These are phyloP conservation scores for Cyprinodon variegatus DNA, from an alignment of 2,113 vertebrate species.

Conservation along the genomic window DNA sequence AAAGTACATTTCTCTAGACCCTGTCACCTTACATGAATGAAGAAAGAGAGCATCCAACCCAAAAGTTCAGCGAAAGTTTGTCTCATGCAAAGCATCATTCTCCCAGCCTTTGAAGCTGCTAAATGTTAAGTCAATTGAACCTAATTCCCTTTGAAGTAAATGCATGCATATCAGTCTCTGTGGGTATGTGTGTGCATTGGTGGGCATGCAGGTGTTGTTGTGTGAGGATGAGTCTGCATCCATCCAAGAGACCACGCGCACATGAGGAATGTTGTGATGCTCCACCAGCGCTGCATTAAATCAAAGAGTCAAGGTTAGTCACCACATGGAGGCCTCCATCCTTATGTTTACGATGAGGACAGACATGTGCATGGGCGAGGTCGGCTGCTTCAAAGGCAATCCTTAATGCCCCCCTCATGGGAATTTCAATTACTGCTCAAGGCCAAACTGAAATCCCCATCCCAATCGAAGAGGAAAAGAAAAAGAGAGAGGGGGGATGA, in stretches of 20 bases:
- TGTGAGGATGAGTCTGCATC: neutral
- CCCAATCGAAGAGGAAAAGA: conserved; percentile 5
- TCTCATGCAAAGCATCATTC: conserved; percentile 41
- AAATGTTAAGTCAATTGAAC: conserved; percentile 44
- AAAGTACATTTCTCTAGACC: neutral
- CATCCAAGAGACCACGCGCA: neutral
- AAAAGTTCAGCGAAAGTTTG: conserved; percentile 45
- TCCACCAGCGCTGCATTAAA: conserved; percentile 41
- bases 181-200: neutral
- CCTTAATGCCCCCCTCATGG: conserved; percentile 21
- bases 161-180: conserved; percentile 1
- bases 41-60: conserved; percentile 26
- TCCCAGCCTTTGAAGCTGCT: conserved; percentile 54
- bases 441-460: conserved; percentile 32
- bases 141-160: conserved; percentile 59
- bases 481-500: neutral
- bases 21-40: neutral
- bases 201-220: neutral
- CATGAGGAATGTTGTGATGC: conserved; percentile 2
- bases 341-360: conserved; percentile 27
- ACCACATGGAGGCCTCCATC: conserved; percentile 42
- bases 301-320: conserved; percentile 59
- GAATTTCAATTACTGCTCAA: conserved; percentile 44
- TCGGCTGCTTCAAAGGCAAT: conserved; percentile 32
- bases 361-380: neutral